phyloP scores from a whole-genome alignment of 2,113 vertebrate genomes.

The Montifringilla adamsi region DNA sequence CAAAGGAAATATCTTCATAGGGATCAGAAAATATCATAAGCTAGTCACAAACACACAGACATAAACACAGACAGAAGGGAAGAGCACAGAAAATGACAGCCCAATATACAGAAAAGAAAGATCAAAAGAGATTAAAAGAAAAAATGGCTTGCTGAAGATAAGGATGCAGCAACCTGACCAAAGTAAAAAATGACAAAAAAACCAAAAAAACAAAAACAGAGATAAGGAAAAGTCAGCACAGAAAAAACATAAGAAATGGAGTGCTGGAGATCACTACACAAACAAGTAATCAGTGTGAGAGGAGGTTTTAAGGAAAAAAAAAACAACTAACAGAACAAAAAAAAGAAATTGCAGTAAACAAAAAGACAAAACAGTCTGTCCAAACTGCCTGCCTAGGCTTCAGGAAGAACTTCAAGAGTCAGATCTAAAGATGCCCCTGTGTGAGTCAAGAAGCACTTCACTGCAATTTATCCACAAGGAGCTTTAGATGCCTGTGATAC shows the following conservation, averaged over 20 bases:
- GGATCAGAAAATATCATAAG: neutral
- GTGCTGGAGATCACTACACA: neutral
- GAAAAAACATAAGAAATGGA: neutral
- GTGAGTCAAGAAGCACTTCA: neutral
- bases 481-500: neutral
- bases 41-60: neutral
- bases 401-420: neutral
- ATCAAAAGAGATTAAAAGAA: conserved; percentile 22
- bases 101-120: neutral
- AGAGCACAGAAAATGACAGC: neutral
- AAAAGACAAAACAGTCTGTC: neutral
- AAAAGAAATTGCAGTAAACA: neutral
- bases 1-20: neutral
- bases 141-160: conserved; percentile 26
- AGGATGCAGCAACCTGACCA: neutral
- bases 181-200: neutral
- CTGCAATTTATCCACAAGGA: neutral
- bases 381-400: neutral
- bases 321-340: neutral
- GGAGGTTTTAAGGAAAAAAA: neutral
- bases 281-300: neutral
- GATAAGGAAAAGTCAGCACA: neutral
- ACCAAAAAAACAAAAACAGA: neutral
- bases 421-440: neutral
- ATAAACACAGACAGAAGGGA: neutral